These are phyloP conservation scores for Pachyseris speciosa DNA, from an alignment of 64 coral and sea anemone genomes.

Conservation along the genomic window DNA sequence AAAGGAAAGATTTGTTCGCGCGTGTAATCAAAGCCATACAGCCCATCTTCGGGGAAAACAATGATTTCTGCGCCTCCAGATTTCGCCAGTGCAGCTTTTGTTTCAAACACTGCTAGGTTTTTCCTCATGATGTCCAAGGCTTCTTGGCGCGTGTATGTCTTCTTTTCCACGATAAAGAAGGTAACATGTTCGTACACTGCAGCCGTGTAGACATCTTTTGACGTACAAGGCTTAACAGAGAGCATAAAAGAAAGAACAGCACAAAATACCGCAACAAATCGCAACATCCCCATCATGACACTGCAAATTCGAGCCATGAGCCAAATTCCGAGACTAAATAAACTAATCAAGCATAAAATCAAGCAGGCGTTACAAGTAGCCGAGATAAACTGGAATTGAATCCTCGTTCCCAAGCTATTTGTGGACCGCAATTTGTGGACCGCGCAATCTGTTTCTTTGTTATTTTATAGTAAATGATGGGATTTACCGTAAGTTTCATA, in stretches of 20 bases:
- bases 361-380: neutral
- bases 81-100: conserved; percentile 65
- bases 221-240: neutral
- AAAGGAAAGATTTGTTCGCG: conserved; percentile 75
- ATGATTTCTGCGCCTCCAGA: conserved; percentile 83
- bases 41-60: conserved; percentile 94
- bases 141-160: conserved; percentile 34
- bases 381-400: neutral
- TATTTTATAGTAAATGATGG: too few species aligned
- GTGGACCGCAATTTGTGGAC: too few species aligned
- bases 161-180: conserved; percentile 2
- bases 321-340: too few species aligned
- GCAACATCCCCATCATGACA: neutral
- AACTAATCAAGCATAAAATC: too few species aligned
- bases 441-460: too few species aligned
- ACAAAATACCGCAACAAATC: neutral
- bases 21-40: conserved; percentile 73
- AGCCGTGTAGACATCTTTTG: conserved; percentile 51
- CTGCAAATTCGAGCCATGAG: too few species aligned
- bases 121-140: conserved; percentile 82
- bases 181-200: conserved; percentile 88
- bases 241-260: neutral
- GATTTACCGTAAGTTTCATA: too few species aligned
- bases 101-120: conserved; percentile 76
- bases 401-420: too few species aligned